Evolutionary conservation across 2,113 vertebrate genomes (phyloP), one percentile per base, ranked within the genome.

Genomic region (Plotosus lineatus): DNA sequence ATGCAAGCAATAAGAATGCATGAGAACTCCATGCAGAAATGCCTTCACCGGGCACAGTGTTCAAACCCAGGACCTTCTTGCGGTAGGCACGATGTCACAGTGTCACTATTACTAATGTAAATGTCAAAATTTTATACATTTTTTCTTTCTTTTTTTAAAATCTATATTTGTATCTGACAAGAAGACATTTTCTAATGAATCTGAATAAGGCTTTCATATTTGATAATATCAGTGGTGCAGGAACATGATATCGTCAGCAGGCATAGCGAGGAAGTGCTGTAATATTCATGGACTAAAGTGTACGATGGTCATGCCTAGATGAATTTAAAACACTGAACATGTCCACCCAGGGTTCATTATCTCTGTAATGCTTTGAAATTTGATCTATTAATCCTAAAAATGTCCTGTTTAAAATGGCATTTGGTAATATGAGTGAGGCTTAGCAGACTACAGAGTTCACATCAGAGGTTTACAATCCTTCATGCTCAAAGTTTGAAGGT

Each of bases 371-470:
- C 11, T 8, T 51, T 51, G 26, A 73, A 73, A 51, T 73, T 26
- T 26, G 38, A 73, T 21, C 28, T 73, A 36, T 53, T 53, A 53
- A 38, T 73, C 46, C 71, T 31, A 11, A 36, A 55, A 33, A 40
- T 55, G 23, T 55, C 31, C 72, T 75, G 31, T 75, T 53, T 55
- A 53, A 36, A 75, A n/a, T 55, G 50, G 38, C 72, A 75, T 75
- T 55, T 26, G 26, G 44, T 72, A 50, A 72, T 72, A 50, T 21
- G 68, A 31, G 44, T 48, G 28, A 72, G 69, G 3, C 46, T 26
- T 72, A 31, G 28, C 33, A 44, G 23, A 44, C 65, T 50, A 44
- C 17, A 69, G 19, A 68, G 65, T 69, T 69, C n/a, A 69, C 40
- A 46, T 69, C 66, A 69, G 66, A 46, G 66, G 23, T 42, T 69